These are phyloP conservation scores for Ormia ochracea DNA, from an alignment of 2,888 invertebrate species.

Conservation along the genomic window DNA sequence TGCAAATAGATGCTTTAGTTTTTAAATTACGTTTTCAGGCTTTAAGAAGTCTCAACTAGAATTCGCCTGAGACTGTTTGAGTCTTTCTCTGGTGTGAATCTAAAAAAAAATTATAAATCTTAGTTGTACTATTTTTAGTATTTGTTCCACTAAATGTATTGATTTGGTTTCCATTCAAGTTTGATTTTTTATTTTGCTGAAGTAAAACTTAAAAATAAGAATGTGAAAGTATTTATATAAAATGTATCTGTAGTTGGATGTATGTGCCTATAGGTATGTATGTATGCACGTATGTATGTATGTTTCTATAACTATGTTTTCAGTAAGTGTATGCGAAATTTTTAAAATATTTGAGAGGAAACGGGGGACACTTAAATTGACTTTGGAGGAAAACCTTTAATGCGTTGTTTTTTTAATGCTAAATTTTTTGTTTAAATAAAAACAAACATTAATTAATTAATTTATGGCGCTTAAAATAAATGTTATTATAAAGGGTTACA, in stretches of 20 bases:
- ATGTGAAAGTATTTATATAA: too few relatives aligned
- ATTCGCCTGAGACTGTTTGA: conserved; percentile 30
- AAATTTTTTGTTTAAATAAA: too few relatives aligned
- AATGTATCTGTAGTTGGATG: too few relatives aligned
- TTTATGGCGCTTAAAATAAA: too few relatives aligned
- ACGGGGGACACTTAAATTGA: neutral
- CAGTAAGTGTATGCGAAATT: neutral
- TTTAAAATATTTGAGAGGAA: neutral
- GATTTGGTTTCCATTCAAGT: conserved; percentile 88
- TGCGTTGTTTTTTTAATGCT: too few relatives aligned
- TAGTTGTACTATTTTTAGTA: conserved; percentile 1
- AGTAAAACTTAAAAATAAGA: conserved; percentile 54
- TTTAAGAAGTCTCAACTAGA: conserved; percentile 19
- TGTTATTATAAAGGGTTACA: too few relatives aligned
- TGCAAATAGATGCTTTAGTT: conserved; percentile 9
- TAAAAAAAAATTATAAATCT: conserved; percentile 14
- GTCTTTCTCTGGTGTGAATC: conserved; percentile 27
- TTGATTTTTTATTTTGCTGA: conserved; percentile 26
- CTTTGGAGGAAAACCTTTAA: neutral
- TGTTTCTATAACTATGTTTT: neutral
- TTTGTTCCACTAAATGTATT: conserved; percentile 72
- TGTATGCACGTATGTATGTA: neutral
- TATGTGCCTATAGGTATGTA: neutral
- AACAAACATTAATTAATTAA: too few relatives aligned
- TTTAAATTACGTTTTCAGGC: conserved; percentile 13